Base-by-base conservation (phyloP, 2,113 vertebrate genomes). In the Alces alces region DNA sequence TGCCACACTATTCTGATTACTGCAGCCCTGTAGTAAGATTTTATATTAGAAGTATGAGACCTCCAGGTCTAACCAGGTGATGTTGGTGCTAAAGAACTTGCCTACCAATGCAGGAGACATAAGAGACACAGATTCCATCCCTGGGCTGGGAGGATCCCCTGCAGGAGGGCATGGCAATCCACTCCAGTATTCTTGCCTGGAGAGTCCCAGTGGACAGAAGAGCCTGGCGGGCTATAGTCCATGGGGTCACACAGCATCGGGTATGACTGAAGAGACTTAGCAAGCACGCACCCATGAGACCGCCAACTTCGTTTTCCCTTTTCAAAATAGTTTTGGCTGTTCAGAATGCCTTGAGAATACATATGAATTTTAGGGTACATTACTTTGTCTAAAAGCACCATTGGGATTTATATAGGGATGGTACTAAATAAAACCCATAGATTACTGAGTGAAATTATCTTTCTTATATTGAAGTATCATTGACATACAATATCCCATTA, bases 211-310 rank as follows among this genome's bases (percentile, higher is more conserved):
- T 10, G 66, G 66, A 70, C 8, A 39, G n/a, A 43, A 27, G 23
- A 27, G 70, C 36, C 70, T 14, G 39, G 39, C 0, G 6, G 70
- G 2, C 36, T 14, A 76, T 3, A 76, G 70, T 25, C 70, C 70
- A 43, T 14, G 12, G 70, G 23, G 39, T 27, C 6, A 0, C 39
- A 43, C 21, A 76, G 39, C 43, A 1, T 76, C 6, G 1, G 39
- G 43, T 43, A 14, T 43, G 6, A 76, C 39, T 25, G 66, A 70
- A 70, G 19, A 70, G 66, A 23, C 19, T 70, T 39, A 27, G 21
- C 21, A 14, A 27, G 36, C 70, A 43, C 1, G 6, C 36, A 76
- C 0, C 6, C 70, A 16, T 39, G n/a, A 55, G 21, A 55, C 33
- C 33, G 15, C 80, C 52, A 55, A 83, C 52, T 83, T 55, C 25